Base-by-base conservation (phyloP, 2,888 invertebrate species). In the Euspilapteryx auroguttella region DNA sequence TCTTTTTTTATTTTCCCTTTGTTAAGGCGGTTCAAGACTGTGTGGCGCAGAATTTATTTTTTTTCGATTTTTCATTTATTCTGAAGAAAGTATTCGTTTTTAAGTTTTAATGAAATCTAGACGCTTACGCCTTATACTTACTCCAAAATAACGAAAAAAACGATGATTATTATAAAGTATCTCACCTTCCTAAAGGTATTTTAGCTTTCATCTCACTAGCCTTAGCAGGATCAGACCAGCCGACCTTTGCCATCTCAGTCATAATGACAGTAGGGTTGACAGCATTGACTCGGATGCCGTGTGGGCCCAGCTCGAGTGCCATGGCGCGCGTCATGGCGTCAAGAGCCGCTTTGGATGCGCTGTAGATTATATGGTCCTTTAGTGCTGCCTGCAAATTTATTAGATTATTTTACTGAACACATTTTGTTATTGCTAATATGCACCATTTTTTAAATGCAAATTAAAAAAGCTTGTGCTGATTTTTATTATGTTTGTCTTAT, bases 191-290 rank as follows among this genome's bases (percentile, higher is more conserved):
- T 10, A 95, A 59, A 1, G 96, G 96, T 54, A 95, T 95, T 62
- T 87, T 88, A 3, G 79, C 73, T 32, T 87, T 47, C 83, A 96
- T 83, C 8, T 83, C 83, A 10, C 76, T 78, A 6, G 88, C 83
- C 50, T 85, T 89, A 0, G 49, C 71, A 0, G 92, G 89, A 48
- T 94, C 89, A n/a, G 86, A 82, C 96, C 96, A 98, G 21, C 83
- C 86, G 2, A 82, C 64, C 45, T 78, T 81, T 0, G 92, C 94
- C 94, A 97, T 91, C 40, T 86, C 88, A 0, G 97, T 97, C 79
- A 94, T 76, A 11, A 93, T 90, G 0, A 96, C 95, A 0, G 96
- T 97, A 1, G 97, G 97, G 57, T 95, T 95, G 0, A 97, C 89
- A 29, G 84, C 80, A 61, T 97, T 97, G 0, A 94, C 89, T 32